Base-by-base conservation (phyloP, 37 sponge, comb jelly and placozoan species). In the Halisarca cf. caerulea region DNA sequence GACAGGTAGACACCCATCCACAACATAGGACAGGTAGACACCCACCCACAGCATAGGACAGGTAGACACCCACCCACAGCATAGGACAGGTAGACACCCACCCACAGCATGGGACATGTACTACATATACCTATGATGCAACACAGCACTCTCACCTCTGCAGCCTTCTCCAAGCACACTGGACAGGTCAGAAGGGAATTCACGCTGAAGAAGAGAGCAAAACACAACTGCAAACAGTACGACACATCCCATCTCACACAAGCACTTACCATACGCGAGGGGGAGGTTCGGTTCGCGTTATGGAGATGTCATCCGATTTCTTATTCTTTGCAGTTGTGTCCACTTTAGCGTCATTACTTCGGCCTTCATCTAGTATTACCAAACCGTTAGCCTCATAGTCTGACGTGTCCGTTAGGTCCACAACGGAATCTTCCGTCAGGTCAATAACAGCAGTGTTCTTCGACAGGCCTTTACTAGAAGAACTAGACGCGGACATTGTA, bases 151-250 rank as follows among this genome's bases (percentile, higher is more conserved):
- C 17, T 18, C 32, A 84, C 85, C 85, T 84, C 66, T 14, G 40
- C 34, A 9, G 62, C 86, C 18, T 55, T 85, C 28, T 92, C 92
- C 78, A 92, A 58, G 51, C 92, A 92, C 0, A 92, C 58, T 8
- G 92, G 92, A 64, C 92, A 92, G 0, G 27, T 55, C n/a, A 92
- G 57, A 21, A 44, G 44, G 66, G 23, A 4, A 0, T 80, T 34
- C 2, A 45, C 2, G 20, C 69, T 68, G 33, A 2, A 34, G 35
- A 68, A 68, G 32, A 30, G 69, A 68, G 33, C 32, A 30, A 34
- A 68, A 34, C 33, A 30, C 17, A 7, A 15, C 17, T 34, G 28
- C 32, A 0, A 34, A 27, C 30, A 7, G 30, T 34, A 6, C 69
- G 33, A 4, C 32, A 8, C 2, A 68, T 27, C 32, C 4, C 69